Percentiles rank a stretch among this genome's conserved stretches.
Evolutionary conservation across 2,888 invertebrate genomes (phyloP).

Genomic region (Sympetrum striolatum): DNA sequence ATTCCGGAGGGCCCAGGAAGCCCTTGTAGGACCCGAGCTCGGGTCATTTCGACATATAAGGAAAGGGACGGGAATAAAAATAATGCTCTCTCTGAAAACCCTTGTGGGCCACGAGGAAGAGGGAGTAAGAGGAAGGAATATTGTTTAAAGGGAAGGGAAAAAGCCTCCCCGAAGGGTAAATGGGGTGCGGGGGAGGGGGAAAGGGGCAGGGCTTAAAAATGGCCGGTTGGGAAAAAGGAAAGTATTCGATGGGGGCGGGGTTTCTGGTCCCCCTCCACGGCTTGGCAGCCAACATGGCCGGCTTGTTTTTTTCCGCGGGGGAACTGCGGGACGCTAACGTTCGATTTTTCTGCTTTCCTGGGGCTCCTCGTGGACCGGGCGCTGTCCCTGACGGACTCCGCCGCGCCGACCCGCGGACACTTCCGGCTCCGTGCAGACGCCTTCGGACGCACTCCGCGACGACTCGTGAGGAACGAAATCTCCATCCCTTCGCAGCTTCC

Average conservation of each 20-base stretch:
- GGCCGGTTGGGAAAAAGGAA: constrained; percentile 24
- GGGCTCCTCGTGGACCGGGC: not conserved
- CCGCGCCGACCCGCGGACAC: too few species aligned
- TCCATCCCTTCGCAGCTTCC: not conserved
- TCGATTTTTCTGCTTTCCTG: constrained; percentile 31
- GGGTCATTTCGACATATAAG: not conserved
- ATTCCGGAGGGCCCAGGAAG: not conserved
- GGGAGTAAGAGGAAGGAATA: not conserved
- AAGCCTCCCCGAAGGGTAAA: constrained; percentile 21
- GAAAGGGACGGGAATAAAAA: not conserved
- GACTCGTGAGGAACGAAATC: too few species aligned
- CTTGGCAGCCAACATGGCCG: constrained; percentile 23
- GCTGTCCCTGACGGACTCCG: too few species aligned
- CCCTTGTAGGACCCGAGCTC: not conserved
- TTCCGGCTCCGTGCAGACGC: too few species aligned
- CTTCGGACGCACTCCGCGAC: too few species aligned
- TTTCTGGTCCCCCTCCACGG: not conserved
- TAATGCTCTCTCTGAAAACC: not conserved
- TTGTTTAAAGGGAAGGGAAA: not conserved
- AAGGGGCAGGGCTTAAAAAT: constrained; percentile 37
- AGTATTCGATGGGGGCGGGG: constrained; percentile 22
- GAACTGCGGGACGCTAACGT: not conserved
- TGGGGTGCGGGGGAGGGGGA: not conserved
- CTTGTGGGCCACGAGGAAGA: not conserved
- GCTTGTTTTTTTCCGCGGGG: not conserved